Percentiles rank a stretch among this genome's conserved stretches.
Evolutionary conservation across 2,113 vertebrate genomes (phyloP).

Genomic region (Atractosteus spatula): DNA sequence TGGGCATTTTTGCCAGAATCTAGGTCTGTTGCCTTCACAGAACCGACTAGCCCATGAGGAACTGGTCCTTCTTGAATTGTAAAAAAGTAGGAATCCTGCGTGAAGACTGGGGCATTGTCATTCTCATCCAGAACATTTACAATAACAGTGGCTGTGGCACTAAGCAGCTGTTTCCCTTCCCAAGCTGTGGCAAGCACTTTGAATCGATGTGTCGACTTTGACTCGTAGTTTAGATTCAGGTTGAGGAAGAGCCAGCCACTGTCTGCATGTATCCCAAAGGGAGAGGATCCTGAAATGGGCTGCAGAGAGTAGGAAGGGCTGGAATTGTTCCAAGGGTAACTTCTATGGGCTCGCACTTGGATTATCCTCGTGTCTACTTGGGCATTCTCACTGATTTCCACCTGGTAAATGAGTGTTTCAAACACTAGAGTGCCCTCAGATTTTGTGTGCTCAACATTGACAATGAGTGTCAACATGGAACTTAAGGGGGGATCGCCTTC

Average conservation of each 20-base stretch:
- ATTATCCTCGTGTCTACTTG: slow-evolving; percentile 62
- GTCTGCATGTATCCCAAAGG: slow-evolving; percentile 69
- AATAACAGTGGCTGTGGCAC: slow-evolving; percentile 65
- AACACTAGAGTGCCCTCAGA: slow-evolving; percentile 65
- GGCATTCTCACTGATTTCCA: slow-evolving; percentile 77
- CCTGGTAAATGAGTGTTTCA: slow-evolving; percentile 80
- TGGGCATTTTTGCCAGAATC: slow-evolving; percentile 82
- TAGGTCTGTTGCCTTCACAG: slow-evolving; percentile 70
- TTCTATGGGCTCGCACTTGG: slow-evolving; percentile 65
- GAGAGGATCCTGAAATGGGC: slow-evolving; percentile 42
- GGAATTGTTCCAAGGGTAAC: slow-evolving; percentile 7
- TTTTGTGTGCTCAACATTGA: slow-evolving; percentile 60
- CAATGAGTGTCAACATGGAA: slow-evolving; percentile 59
- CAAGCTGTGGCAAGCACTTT: slow-evolving; percentile 59
- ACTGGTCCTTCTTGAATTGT: slow-evolving; percentile 72
- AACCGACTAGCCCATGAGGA: slow-evolving; percentile 77
- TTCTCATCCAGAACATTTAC: slow-evolving; percentile 85
- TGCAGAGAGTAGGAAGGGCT: slow-evolving; percentile 64
- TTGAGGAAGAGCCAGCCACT: slow-evolving; percentile 79
- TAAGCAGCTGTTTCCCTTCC: slow-evolving; percentile 38
- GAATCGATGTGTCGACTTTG: slow-evolving; percentile 57
- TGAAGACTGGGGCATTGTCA: slow-evolving; percentile 79
- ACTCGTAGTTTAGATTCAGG: slow-evolving; percentile 76
- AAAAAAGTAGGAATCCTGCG: slow-evolving; percentile 70
- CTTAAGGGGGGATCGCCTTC: slow-evolving; percentile 66